Evolutionary conservation across 2,113 vertebrate genomes (phyloP), one percentile per base, ranked within the genome.

Genomic region (Cynocephalus volans): DNA sequence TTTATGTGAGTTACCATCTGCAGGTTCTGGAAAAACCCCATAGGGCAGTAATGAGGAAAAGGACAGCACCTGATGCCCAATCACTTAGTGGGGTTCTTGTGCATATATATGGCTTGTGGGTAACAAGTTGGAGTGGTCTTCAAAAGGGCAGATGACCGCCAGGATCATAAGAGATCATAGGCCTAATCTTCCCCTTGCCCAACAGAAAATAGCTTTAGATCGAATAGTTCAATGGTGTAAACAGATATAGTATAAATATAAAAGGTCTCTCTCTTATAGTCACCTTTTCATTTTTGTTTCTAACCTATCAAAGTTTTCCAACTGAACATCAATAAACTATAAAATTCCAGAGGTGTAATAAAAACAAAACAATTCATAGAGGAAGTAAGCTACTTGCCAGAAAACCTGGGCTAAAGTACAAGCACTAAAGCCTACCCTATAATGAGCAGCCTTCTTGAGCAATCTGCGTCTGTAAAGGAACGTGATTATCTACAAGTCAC

Each of bases 261-360:
- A 24, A 58, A 94, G 23, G 1, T 56, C 33, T 93, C 21, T 56
- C 33, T 93, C 21, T 48, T 41, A 36, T 15, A 62, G 8, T 50
- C 45, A 89, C 7, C 36, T 94, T 97, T 90, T 67, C 18, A 64
- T 54, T 60, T 95, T 93, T 82, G 15, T 73, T 21, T 48, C 24
- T 26, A 87, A 50, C 5, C 70, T 58, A 52, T 88, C 36, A 86
- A 87, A 88, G 52, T 26, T 83, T 11, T 24, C 75, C 26, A 91
- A 56, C 11, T 23, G 14, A 24, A 77, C 19, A 70, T 41, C 54
- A 41, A 76, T 80, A 93, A 80, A 83, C 3, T n/a, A 15, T 45
- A 58, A 26, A 19, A 81, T 80, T 86, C 9, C 50, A 85, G 62
- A 93, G 7, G 24, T 52, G 2, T 73, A 36, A 50, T 58, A 72